A percentile compares a stretch with the other conserved stretches of the same genome.
These are phyloP conservation scores for Platypus cylindrus DNA, from an alignment of 2,888 invertebrate species.

Conservation along the genomic window DNA sequence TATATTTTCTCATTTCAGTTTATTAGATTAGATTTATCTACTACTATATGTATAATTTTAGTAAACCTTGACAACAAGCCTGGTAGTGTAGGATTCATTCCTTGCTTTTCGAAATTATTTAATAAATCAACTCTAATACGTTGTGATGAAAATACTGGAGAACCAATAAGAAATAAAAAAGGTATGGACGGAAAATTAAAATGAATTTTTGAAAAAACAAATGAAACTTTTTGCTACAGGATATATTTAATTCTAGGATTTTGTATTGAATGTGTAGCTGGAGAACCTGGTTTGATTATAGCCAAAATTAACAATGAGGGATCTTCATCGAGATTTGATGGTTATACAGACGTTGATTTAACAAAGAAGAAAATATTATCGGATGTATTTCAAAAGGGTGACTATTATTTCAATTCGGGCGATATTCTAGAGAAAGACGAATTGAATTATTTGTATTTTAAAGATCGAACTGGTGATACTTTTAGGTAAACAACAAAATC, in stretches of 20 bases:
- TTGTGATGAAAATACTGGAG: slow-evolving; percentile 55
- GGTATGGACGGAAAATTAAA: too few species aligned
- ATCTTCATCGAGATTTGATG: slow-evolving; percentile 56
- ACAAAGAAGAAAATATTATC: slow-evolving; percentile 58
- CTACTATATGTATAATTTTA: too few species aligned
- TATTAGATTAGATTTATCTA: too few species aligned
- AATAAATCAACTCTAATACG: slow-evolving; percentile 54
- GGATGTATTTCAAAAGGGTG: slow-evolving; percentile 69
- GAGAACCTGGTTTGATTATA: slow-evolving; percentile 76
- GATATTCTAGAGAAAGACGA: slow-evolving; percentile 86
- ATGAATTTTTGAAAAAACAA: too few species aligned
- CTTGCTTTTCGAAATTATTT: slow-evolving; percentile 41
- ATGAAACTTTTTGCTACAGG: too few species aligned
- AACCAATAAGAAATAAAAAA: slow-evolving; percentile 53
- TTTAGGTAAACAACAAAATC: slow-evolving; percentile 39
- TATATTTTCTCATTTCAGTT: too few species aligned
- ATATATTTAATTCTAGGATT: too few species aligned
- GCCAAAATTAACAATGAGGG: slow-evolving; percentile 53
- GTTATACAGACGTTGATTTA: slow-evolving; percentile 53
- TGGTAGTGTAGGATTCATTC: slow-evolving; percentile 87
- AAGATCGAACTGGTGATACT: slow-evolving; percentile 78
- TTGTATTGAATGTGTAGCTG: slow-evolving; percentile 69
- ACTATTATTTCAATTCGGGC: slow-evolving; percentile 80
- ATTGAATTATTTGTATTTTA: slow-evolving; percentile 86
- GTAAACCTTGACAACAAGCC: slow-evolving; percentile 82